phyloP scores from a whole-genome alignment of 92 coral and sea anemone species.

The Anthopleura xanthogrammica region DNA sequence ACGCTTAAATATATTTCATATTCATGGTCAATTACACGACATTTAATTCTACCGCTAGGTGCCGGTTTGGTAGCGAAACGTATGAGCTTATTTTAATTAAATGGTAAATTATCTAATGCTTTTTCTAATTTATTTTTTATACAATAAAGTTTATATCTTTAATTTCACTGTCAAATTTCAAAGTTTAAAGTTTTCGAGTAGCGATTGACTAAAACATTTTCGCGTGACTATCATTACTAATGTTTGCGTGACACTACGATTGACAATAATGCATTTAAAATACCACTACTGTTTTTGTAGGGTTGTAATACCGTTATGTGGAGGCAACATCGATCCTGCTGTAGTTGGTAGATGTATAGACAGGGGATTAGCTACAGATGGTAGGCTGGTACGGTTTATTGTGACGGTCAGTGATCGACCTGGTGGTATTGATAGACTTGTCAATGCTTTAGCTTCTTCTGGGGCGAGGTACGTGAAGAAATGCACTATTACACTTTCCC shows the following conservation, averaged over 20 bases:
- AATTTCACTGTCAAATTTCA: neutral
- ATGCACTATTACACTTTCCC: neutral
- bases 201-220: neutral
- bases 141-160: too few species aligned
- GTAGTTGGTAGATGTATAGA: conserved; percentile 84
- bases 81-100: too few species aligned
- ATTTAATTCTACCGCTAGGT: too few species aligned
- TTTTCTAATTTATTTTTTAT: too few species aligned
- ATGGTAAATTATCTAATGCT: too few species aligned
- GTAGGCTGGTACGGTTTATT: conserved; percentile 85
- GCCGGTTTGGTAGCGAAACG: too few species aligned
- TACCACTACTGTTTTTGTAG: conserved; percentile 26
- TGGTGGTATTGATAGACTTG: conserved; percentile 80
- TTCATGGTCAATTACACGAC: too few species aligned
- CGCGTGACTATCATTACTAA: neutral
- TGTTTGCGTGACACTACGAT: neutral
- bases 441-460: conserved; percentile 55
- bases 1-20: too few species aligned
- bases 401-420: conserved; percentile 81
- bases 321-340: conserved; percentile 87
- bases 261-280: neutral
- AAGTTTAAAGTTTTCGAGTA: too few species aligned
- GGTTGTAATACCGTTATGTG: conserved; percentile 83
- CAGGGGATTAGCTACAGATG: conserved; percentile 86
- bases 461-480: conserved; percentile 68